Evolutionary conservation across 2,888 invertebrate species (phyloP), one percentile per base, ranked within the genome.

Genomic region (Dioctria linearis): DNA sequence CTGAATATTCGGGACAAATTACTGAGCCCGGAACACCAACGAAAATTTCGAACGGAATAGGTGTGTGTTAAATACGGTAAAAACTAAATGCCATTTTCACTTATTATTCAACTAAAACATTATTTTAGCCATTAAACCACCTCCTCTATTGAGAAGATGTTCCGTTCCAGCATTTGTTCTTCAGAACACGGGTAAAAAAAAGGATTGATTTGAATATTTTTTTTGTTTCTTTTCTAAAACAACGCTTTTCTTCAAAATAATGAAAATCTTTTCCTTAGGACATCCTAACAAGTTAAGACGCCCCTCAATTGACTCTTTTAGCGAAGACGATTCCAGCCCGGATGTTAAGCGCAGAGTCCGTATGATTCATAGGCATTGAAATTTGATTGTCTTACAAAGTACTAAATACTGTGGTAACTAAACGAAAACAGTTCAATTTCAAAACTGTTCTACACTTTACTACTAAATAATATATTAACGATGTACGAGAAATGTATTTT

Each of bases 361-460:
- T 71, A 88, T 88, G 88, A 88, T 88, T 25, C 87, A 88, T 83
- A 85, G 88, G 42, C 88, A 88, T 83, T 88, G 84, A 81, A 80
- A 6, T 9, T 8, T 37, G 6, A 39, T 54, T 39, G n/a, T 6
- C 54, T 66, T 43, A n/a, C 66, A 43, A 43, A 66, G 3, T 11
- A 5, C n/a, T 25, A 59, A 8, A 13, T 59, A 8, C 25, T 25
- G 25, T 25, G 25, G 25, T 0, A 25, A 25, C 25, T 25, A 25
- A 25, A 25, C 25, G 8, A 51, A 6, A 51, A 51, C 11, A 51
- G 6, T 51, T 9, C 51, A 9, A 51, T 51, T 51, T 6, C 25
- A 25, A 25, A 25, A 25, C 25, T 25, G 25, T 25, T 46, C 46
- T 5, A 46, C 8, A 46, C 46, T 46, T 46, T 46, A 25, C 25